These are phyloP conservation scores for Drosophila equinoxialis DNA, from an alignment of 1,140 invertebrate species.

Conservation along the genomic window DNA sequence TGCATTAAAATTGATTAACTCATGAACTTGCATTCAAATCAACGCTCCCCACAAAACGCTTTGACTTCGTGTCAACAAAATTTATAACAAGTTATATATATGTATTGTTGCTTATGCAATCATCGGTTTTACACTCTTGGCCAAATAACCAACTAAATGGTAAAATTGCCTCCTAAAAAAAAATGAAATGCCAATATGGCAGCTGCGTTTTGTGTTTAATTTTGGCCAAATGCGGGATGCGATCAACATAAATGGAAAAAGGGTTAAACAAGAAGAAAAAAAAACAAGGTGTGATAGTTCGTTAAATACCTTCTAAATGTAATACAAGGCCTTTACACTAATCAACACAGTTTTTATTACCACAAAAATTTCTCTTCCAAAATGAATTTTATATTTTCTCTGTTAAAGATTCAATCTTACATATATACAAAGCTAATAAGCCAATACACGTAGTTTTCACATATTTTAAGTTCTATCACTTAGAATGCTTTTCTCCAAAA, in stretches of 20 bases:
- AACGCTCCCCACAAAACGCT: slow-evolving; percentile 64
- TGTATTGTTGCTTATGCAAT: slow-evolving; percentile 33
- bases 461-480: no score
- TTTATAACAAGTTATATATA: slow-evolving; percentile 64
- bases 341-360: background rate
- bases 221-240: slow-evolving; percentile 6
- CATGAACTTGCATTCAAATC: slow-evolving; percentile 77
- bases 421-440: no score
- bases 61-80: slow-evolving; percentile 76
- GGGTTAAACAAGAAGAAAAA: background rate
- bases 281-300: background rate
- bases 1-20: slow-evolving; percentile 76
- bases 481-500: no score
- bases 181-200: slow-evolving; percentile 14
- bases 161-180: slow-evolving; percentile 38
- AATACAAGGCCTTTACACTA: background rate
- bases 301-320: background rate
- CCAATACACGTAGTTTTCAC: no score
- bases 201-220: slow-evolving; percentile 9
- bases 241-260: slow-evolving; percentile 26
- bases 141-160: slow-evolving; percentile 30
- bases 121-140: slow-evolving; percentile 49
- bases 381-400: no score
- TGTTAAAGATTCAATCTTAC: no score
- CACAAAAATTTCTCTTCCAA: background rate